These are phyloP conservation scores for Cnemophilus loriae DNA, from an alignment of 2,113 vertebrate genomes.

Conservation along the genomic window DNA sequence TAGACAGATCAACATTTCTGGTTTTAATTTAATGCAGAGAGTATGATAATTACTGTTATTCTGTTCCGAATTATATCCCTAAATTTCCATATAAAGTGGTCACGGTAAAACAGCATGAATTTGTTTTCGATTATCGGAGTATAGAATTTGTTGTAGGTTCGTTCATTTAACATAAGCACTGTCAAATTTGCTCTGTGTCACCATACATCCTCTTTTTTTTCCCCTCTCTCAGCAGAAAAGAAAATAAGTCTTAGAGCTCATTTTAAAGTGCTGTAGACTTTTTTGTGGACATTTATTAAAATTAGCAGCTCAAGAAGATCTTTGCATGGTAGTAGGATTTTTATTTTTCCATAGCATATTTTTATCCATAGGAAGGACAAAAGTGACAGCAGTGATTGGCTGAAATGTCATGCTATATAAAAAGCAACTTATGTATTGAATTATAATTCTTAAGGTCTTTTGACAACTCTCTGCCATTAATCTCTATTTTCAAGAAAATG, in stretches of 20 bases:
- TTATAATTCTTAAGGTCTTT: not conserved
- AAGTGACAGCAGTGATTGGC: not conserved
- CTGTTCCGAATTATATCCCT: conserved; percentile 51
- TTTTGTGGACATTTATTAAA: not conserved
- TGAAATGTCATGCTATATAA: not conserved
- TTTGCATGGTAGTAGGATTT: not conserved
- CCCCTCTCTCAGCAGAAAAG: not conserved
- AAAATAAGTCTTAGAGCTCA: not conserved
- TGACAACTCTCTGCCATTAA: not conserved
- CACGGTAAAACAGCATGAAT: conserved; percentile 59
- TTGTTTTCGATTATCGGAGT: conserved; percentile 55
- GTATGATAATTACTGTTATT: conserved; percentile 54
- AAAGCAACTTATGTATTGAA: not conserved
- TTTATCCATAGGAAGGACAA: not conserved
- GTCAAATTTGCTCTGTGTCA: conserved; percentile 47
- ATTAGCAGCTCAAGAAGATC: not conserved
- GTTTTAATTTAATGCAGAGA: conserved; percentile 54
- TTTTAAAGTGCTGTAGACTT: not conserved
- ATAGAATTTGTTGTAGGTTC: conserved; percentile 51
- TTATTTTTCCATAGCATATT: not conserved
- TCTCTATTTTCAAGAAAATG: not conserved
- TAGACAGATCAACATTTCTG: conserved; percentile 58
- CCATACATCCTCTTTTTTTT: not conserved
- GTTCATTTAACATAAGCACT: conserved; percentile 54
- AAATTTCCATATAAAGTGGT: conserved; percentile 62